Evolutionary conservation across 2,797 vertebrate species (phyloP).

Genomic region (Fringilla coelebs): DNA sequence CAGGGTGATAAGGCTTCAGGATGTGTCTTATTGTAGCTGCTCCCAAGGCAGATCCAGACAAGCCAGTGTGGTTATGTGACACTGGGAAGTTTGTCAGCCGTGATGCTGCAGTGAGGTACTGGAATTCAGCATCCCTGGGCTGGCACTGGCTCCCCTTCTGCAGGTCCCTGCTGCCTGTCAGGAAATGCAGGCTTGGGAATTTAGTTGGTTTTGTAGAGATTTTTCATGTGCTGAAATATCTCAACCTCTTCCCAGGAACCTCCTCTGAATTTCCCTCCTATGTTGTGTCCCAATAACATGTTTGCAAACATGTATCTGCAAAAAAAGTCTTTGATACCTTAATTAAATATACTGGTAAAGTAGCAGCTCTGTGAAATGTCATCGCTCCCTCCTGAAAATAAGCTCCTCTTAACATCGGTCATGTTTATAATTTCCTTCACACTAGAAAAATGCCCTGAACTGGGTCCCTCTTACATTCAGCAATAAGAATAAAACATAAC

Average conservation of each 20-base stretch:
- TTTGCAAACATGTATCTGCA: rapidly evolving
- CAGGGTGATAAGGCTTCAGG: background rate
- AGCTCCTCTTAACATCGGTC: background rate
- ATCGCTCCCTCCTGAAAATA: background rate
- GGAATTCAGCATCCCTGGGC: rapidly evolving
- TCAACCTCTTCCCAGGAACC: rapidly evolving
- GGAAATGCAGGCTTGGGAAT: background rate
- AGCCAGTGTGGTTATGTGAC: background rate
- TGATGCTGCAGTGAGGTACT: rapidly evolving
- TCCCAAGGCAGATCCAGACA: background rate
- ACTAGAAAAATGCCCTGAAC: background rate
- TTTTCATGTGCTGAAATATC: background rate
- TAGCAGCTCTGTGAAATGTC: background rate
- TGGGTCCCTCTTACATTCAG: background rate
- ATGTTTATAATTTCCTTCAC: background rate
- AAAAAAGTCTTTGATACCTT: background rate
- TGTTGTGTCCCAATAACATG: background rate
- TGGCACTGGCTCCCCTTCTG: background rate
- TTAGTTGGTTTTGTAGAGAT: background rate
- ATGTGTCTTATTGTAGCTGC: background rate
- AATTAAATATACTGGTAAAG: background rate
- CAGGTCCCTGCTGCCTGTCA: rapidly evolving
- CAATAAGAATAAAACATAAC: background rate
- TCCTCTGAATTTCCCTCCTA: background rate
- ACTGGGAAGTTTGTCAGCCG: background rate